Base-by-base conservation (phyloP, 2,888 invertebrate species). In the Arge pagana region DNA sequence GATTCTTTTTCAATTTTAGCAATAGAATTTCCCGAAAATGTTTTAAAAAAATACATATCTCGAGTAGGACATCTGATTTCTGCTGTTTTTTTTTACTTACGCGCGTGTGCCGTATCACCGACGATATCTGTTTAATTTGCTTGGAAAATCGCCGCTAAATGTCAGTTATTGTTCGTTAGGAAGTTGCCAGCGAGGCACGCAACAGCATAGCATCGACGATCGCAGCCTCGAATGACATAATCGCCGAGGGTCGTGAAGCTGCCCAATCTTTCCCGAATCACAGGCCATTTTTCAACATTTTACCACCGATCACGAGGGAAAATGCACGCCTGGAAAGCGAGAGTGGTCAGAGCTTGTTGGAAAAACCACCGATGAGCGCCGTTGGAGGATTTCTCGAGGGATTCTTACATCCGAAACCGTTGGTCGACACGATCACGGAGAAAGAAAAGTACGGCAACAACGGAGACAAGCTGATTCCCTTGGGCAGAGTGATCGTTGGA, bases 361-460 rank as follows among this genome's bases (percentile, higher is more conserved):
- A 76, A 30, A 61, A 39, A 23, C 64, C 55, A 11, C 50, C 58
- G 3, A 16, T 51, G 5, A 65, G 66, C 18, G 65, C 69, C 0
- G 45, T 68, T 1, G 54, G 54, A 8, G 48, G 48, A 1, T 16
- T 67, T n/a, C 42, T 75, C 7, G 62, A 67, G 23, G 65, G 51
- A 5, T 74, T 66, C 50, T 62, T 67, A 24, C 76, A 65, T 81
- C 87, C 88, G 0, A 81, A 82, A 58, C 89, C 91, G 0, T 79
- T 91, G 54, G 83, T 91, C 18, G 91, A 91, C 64, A 83, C 83
- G n/a, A 87, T 89, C 60, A 79, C 77, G 35, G 90, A 90, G 71
- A 81, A 86, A 43, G 89, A 91, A 43, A 91, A 90, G 67, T 91
- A 88, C 68, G 90, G 90, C 15, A 91, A 91, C 68, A 81, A 79